Percentiles rank a stretch among this genome's conserved stretches.
phyloP scores from a whole-genome alignment of 2,888 invertebrate species.

The Troides oblongomaculatus region DNA sequence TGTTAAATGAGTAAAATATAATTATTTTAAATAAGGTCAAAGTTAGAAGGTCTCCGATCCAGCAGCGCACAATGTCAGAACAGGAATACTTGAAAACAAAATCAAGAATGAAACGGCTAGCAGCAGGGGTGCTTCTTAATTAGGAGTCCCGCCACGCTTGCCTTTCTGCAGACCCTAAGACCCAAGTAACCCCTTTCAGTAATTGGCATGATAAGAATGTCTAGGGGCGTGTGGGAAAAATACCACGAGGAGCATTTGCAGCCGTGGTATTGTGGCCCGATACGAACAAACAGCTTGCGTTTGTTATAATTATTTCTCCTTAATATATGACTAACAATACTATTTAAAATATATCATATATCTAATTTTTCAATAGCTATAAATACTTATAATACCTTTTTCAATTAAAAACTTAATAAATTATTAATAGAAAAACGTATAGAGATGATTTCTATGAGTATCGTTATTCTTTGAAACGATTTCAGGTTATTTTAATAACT shows the following conservation, averaged over 20 bases:
- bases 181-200: conserved; percentile 60
- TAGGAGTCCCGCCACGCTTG: conserved; percentile 75
- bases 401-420: too few species aligned
- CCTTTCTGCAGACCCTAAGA: conserved; percentile 63
- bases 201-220: conserved; percentile 78
- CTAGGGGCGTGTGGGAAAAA: conserved; percentile 70
- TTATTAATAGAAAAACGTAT: too few species aligned
- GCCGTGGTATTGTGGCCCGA: conserved; percentile 27
- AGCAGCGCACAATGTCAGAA: conserved; percentile 15
- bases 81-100: conserved; percentile 38
- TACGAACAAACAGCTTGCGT: not conserved
- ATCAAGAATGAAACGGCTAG: conserved; percentile 38
- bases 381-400: too few species aligned
- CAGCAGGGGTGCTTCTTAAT: conserved; percentile 71
- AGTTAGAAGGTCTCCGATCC: conserved; percentile 4
- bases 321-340: too few species aligned
- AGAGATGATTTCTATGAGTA: too few species aligned
- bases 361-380: too few species aligned
- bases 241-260: conserved; percentile 56
- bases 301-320: not conserved
- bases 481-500: too few species aligned
- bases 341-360: too few species aligned
- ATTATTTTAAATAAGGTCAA: too few species aligned
- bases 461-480: too few species aligned
- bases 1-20: too few species aligned